Conservation (phyloP, 2,113 vertebrate genomes). For the Myodes glareolus region DNA sequence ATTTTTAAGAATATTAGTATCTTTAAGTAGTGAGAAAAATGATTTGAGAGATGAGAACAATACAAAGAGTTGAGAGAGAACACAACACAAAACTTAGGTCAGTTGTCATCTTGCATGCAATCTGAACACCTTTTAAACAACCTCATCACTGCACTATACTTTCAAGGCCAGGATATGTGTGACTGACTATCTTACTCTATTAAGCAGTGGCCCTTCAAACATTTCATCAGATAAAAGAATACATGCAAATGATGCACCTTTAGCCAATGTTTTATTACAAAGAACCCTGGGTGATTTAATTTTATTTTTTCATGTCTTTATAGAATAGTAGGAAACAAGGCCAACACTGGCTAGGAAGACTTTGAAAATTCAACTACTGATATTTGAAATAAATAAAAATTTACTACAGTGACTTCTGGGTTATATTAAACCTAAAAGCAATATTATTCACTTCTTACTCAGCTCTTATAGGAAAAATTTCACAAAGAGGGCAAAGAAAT, state of each 20-base stretch:
- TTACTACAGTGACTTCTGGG: neutral
- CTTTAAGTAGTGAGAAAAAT: slow-evolving; percentile 62
- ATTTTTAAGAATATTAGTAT: neutral
- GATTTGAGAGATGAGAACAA: slow-evolving; percentile 27
- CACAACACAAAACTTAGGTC: slow-evolving; percentile 70
- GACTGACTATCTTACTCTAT: slow-evolving; percentile 72
- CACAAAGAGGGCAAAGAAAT: neutral
- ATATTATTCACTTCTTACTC: neutral
- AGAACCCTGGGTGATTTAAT: slow-evolving; percentile 71
- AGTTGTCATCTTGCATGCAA: slow-evolving; percentile 69
- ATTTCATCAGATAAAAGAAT: slow-evolving; percentile 72
- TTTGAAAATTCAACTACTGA: slow-evolving; percentile 67
- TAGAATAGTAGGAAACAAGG: slow-evolving; percentile 65
- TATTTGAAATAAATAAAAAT: slow-evolving; percentile 30
- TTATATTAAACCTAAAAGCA: neutral
- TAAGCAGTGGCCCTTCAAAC: slow-evolving; percentile 73
- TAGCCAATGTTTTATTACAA: slow-evolving; percentile 78
- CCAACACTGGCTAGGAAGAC: neutral
- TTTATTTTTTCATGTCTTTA: slow-evolving; percentile 67
- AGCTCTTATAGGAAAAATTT: slow-evolving; percentile 9
- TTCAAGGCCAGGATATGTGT: slow-evolving; percentile 72
- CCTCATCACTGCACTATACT: slow-evolving; percentile 56
- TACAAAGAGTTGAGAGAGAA: slow-evolving; percentile 53
- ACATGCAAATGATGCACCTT: slow-evolving; percentile 60
- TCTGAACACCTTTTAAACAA: slow-evolving; percentile 68